phyloP scores from a whole-genome alignment of 2,888 invertebrate species.

The Pteria penguin region DNA sequence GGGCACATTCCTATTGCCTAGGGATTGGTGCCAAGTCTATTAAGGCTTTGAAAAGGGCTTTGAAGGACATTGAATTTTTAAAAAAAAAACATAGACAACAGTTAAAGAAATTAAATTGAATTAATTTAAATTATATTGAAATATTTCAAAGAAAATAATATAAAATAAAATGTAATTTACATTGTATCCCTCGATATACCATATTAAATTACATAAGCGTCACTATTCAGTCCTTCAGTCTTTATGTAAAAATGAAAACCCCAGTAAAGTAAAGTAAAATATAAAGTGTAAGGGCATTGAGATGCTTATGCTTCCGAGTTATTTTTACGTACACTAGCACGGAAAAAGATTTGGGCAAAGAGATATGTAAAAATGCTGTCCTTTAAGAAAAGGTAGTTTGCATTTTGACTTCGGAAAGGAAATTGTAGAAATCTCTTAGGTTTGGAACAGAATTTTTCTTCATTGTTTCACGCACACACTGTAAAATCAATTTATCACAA shows the following conservation, averaged over 20 bases:
- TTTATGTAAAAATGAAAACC: no score
- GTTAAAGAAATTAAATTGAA: no score
- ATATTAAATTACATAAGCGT: no score
- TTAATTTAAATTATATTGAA: no score
- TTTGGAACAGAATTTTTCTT: background rate
- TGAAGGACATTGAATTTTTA: no score
- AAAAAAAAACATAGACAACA: no score
- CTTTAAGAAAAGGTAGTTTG: background rate
- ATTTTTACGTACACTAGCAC: background rate
- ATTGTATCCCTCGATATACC: no score
- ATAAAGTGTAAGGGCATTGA: no score
- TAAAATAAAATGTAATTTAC: no score
- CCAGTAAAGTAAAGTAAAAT: no score
- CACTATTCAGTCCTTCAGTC: no score
- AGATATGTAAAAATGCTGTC: background rate
- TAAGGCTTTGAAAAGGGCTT: background rate
- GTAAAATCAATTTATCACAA: slow-evolving; percentile 8
- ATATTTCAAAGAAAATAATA: no score
- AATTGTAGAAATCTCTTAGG: background rate
- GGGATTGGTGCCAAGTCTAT: background rate
- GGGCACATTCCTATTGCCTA: background rate
- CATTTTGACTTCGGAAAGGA: background rate
- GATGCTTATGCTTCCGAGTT: background rate
- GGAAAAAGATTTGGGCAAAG: background rate
- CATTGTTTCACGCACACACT: background rate